Conservation (phyloP, 2,888 invertebrate genomes). For the Tenthredo livida region DNA sequence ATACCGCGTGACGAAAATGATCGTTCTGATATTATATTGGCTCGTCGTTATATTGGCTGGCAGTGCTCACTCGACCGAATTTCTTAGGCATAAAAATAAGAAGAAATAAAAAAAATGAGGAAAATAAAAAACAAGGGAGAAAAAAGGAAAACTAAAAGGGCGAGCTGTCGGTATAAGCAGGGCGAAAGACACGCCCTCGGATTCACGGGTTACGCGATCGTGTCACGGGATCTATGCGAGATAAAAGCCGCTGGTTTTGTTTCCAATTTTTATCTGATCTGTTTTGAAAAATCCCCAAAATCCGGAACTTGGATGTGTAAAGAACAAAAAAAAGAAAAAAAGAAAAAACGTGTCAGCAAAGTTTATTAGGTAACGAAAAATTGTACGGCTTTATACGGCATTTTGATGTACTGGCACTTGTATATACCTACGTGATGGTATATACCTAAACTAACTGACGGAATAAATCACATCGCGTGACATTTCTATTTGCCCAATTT, state of each 20-base stretch:
- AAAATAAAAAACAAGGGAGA: background rate
- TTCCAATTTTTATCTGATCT: background rate
- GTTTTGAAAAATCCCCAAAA: background rate
- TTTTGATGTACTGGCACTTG: background rate
- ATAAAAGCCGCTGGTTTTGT: background rate
- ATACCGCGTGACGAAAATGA: conserved; percentile 36
- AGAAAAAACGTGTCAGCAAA: background rate
- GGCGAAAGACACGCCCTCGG: conserved; percentile 38
- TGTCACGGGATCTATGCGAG: conserved; percentile 12
- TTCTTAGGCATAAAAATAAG: background rate
- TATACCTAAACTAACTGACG: background rate
- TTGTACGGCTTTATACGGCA: background rate
- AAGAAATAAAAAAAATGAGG: background rate
- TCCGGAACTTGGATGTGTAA: background rate
- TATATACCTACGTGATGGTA: background rate
- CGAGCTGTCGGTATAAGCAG: conserved; percentile 2
- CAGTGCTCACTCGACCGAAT: conserved; percentile 41
- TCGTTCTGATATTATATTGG: conserved; percentile 18
- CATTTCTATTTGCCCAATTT: conserved; percentile 24
- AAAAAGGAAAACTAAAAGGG: background rate
- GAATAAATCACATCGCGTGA: background rate
- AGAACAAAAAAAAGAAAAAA: background rate
- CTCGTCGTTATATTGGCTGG: conserved; percentile 35
- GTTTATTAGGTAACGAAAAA: background rate
- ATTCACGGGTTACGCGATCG: conserved; percentile 33